A percentile compares a stretch with the other conserved stretches of the same genome.
phyloP scores from a whole-genome alignment of 2,797 vertebrate species.

The Sebastes iracundus region DNA sequence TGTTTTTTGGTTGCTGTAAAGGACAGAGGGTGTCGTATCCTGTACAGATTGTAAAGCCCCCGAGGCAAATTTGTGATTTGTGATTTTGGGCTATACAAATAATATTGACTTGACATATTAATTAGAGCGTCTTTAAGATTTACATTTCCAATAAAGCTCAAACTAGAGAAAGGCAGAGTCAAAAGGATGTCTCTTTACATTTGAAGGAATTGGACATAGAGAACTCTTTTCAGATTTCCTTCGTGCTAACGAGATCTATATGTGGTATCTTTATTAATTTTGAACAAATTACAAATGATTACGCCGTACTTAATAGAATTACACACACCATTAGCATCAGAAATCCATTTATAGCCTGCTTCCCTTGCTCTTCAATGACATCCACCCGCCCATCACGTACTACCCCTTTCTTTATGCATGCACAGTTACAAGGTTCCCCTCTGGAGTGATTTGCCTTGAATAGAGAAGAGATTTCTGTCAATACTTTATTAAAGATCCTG shows the following conservation, averaged over 20 bases:
- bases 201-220: not conserved
- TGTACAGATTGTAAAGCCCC: no score
- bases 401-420: not conserved
- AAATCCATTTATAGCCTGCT: not conserved
- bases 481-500: not conserved
- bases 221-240: not conserved
- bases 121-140: no score
- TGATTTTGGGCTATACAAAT: no score
- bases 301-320: slow-evolving; percentile 7
- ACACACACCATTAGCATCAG: not conserved
- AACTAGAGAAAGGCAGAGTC: no score
- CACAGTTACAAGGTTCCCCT: not conserved
- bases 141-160: no score
- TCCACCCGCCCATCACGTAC: not conserved
- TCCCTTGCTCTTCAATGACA: slow-evolving; percentile 22
- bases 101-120: no score
- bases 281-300: slow-evolving; percentile 12
- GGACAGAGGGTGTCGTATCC: no score
- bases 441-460: slow-evolving; percentile 30
- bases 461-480: slow-evolving; percentile 21
- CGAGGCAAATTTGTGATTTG: no score
- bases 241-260: not conserved
- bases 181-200: no score
- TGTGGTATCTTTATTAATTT: not conserved
- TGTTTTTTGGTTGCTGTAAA: no score